Evolutionary conservation across 2,113 vertebrate genomes (phyloP), one percentile per base, ranked within the genome.

Genomic region (Toxotes jaculatrix): DNA sequence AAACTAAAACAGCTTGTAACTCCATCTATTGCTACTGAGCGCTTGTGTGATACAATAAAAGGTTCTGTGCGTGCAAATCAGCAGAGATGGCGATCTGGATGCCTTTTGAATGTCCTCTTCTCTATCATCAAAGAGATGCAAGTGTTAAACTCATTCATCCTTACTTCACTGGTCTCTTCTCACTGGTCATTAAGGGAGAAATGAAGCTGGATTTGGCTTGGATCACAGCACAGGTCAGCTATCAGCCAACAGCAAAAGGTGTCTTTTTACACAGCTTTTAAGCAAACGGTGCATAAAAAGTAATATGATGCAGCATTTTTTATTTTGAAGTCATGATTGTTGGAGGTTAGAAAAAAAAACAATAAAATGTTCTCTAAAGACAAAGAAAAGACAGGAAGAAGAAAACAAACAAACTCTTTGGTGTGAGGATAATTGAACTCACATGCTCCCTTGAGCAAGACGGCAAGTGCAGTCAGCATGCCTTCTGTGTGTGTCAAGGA

Each of bases 351-450:
- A 72, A 57, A 71, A 27, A 27, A 27, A 27, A 88, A 75, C 38
- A 47, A 40, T 56, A 23, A 21, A 61, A 72, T 42, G 60, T 77
- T 71, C 51, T 75, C 43, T 36, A 10, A 74, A 81, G 63, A 85
- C n/a, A 65, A 81, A 78, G 27, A 86, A 51, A 78, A 60, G 43
- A 71, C 34, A 16, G 77, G n/a, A 55, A 60, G 55, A 49, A 36
- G 65, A 74, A 73, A 65, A 85, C 40, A 75, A 74, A 67, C 64
- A 80, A 89, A 86, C 31, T 80, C 76, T 86, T 84, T 38, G 64
- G 75, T 86, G 80, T 84, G 75, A 77, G 73, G 63, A 83, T 91
- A 87, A 90, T 91, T 86, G 71, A 88, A 86, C 87, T 91, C 89
- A 82, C 80, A 85, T 91, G 90, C 79, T 87, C 59, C 70, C 76